Evolutionary conservation across 1,140 invertebrate genomes (phyloP).

Genomic region (Aphaenogaster ashmeadi): DNA sequence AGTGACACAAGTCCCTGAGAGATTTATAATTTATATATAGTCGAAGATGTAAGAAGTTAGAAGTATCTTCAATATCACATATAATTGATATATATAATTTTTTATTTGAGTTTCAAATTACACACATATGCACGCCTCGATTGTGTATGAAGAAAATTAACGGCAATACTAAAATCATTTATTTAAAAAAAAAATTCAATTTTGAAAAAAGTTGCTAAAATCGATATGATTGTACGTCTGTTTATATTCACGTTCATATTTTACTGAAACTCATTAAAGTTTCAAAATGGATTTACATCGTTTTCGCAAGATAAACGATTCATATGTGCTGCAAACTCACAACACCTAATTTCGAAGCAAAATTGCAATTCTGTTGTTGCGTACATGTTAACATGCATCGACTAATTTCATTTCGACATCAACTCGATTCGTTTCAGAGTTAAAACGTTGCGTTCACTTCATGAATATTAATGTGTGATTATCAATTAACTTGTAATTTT

Average conservation of each 20-base stretch:
- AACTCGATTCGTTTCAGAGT: constrained; percentile 56
- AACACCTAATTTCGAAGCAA: constrained; percentile 25
- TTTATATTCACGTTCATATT: neutral
- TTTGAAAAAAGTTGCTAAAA: constrained; percentile 13
- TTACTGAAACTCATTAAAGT: constrained; percentile 41
- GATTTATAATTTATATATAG: neutral
- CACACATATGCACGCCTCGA: neutral
- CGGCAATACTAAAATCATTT: neutral
- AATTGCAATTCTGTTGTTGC: constrained; percentile 54
- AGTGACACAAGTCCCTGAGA: neutral
- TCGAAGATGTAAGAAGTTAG: neutral
- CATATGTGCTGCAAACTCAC: constrained; percentile 28
- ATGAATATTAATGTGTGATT: constrained; percentile 53
- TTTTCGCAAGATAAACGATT: constrained; percentile 59
- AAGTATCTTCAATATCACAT: neutral
- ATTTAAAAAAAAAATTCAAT: neutral
- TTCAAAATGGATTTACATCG: constrained; percentile 40
- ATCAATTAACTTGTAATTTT: constrained; percentile 62
- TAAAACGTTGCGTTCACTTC: constrained; percentile 31
- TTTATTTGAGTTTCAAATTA: neutral
- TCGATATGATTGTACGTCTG: neutral
- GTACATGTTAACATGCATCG: constrained; percentile 46
- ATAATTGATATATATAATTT: neutral
- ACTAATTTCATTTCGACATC: constrained; percentile 51
- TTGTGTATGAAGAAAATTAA: neutral